A percentile compares a stretch with the other conserved stretches of the same genome.
Conservation (phyloP, 2,113 vertebrate genomes). For the Notechis scutatus region DNA sequence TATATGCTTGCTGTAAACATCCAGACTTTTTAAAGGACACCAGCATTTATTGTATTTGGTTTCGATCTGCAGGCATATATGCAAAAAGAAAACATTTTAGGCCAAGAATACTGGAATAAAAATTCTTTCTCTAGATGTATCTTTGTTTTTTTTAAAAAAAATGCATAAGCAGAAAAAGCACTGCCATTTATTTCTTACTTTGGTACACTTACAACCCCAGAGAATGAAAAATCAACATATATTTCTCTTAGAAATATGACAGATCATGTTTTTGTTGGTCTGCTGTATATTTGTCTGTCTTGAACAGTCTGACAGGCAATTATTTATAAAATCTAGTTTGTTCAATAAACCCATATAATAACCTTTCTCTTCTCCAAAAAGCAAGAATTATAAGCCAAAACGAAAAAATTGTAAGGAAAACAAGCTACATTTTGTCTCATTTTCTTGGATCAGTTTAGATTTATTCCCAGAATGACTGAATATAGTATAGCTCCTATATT, state of each 20-base stretch:
- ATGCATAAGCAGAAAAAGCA: slow-evolving; percentile 66
- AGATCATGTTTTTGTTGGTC: slow-evolving; percentile 81
- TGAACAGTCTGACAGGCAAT: slow-evolving; percentile 79
- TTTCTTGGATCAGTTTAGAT: slow-evolving; percentile 46
- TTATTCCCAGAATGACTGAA: slow-evolving; percentile 62
- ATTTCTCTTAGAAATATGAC: slow-evolving; percentile 78
- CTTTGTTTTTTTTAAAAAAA: slow-evolving; percentile 63
- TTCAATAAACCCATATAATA: slow-evolving; percentile 76
- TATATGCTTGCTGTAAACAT: slow-evolving; percentile 71
- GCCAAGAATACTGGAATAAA: slow-evolving; percentile 63
- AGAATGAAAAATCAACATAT: slow-evolving; percentile 77
- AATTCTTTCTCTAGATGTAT: slow-evolving; percentile 65
- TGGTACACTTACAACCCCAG: slow-evolving; percentile 66
- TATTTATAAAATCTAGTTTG: slow-evolving; percentile 82
- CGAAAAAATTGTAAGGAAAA: slow-evolving; percentile 67
- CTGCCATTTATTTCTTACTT: slow-evolving; percentile 68
- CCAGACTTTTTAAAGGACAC: slow-evolving; percentile 63
- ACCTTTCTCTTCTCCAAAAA: slow-evolving; percentile 72
- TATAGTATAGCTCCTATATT: slow-evolving; percentile 40
- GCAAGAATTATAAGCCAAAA: slow-evolving; percentile 61
- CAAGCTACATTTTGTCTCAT: slow-evolving; percentile 67
- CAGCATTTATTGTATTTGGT: slow-evolving; percentile 74
- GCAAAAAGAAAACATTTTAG: slow-evolving; percentile 66
- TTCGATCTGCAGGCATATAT: slow-evolving; percentile 65
- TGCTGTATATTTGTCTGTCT: slow-evolving; percentile 78